Evolutionary conservation across 2,113 vertebrate genomes (phyloP).

Genomic region (Noturus placidus): DNA sequence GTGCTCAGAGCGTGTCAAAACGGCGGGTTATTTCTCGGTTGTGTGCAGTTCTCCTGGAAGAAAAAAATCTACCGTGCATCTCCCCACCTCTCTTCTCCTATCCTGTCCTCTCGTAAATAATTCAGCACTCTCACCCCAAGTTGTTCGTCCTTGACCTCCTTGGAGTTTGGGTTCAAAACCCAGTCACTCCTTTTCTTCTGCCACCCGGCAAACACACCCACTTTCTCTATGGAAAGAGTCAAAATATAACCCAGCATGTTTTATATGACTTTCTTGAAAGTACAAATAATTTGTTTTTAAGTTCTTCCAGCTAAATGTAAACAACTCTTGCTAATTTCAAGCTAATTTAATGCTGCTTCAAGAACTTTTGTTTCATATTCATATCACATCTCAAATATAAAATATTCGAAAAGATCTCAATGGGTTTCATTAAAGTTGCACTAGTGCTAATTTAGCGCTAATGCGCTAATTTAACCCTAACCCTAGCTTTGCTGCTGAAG

Average conservation of each 20-base stretch:
- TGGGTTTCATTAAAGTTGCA: not conserved
- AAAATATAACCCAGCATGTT: not conserved
- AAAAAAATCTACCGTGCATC: not conserved
- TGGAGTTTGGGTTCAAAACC: conserved; percentile 36
- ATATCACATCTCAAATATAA: not conserved
- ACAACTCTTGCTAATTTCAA: not conserved
- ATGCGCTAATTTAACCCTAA: not conserved
- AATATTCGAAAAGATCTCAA: not conserved
- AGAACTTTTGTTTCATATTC: not conserved
- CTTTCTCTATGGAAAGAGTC: not conserved
- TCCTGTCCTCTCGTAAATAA: not conserved
- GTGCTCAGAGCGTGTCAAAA: conserved; percentile 32
- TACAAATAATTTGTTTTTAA: not conserved
- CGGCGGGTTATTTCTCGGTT: conserved; percentile 35
- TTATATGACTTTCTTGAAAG: not conserved
- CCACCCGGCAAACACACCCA: not conserved
- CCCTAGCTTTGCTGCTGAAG: not conserved
- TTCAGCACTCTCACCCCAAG: not conserved
- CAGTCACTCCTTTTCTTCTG: not conserved
- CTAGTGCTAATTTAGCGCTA: not conserved
- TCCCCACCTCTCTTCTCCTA: not conserved
- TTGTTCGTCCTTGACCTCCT: conserved; percentile 40
- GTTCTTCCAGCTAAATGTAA: not conserved
- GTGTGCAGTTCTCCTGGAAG: conserved; percentile 1
- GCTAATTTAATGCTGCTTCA: not conserved